Evolutionary conservation across 2,113 vertebrate species (phyloP).

Genomic region (Chionis minor): DNA sequence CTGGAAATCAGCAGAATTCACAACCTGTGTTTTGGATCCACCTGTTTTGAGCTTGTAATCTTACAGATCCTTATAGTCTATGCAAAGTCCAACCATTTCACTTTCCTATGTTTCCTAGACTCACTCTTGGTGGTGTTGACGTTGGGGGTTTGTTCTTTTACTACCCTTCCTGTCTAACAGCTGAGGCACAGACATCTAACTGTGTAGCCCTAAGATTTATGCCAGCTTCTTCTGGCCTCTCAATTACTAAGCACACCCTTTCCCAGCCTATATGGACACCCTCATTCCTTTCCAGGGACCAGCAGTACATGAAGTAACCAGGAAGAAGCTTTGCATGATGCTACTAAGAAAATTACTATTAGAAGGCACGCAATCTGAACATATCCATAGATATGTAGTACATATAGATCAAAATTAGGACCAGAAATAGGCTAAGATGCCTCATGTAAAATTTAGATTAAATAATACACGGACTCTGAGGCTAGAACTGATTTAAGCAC

Average conservation of each 20-base stretch:
- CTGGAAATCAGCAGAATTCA: not conserved
- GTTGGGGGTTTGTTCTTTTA: not conserved
- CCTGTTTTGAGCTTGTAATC: not conserved
- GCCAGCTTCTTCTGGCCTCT: not conserved
- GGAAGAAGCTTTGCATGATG: not conserved
- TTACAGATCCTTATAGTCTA: not conserved
- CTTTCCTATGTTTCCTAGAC: not conserved
- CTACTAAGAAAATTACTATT: not conserved
- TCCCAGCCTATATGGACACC: not conserved
- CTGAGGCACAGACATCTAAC: not conserved
- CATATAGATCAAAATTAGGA: not conserved
- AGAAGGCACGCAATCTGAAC: not conserved
- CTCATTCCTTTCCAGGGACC: not conserved
- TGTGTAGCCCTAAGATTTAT: not conserved
- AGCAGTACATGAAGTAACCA: not conserved
- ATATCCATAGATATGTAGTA: not conserved
- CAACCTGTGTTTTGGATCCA: not conserved
- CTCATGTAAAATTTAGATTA: not conserved
- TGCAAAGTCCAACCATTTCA: not conserved
- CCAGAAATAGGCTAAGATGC: not conserved
- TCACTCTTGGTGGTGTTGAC: not conserved
- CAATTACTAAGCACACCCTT: not conserved
- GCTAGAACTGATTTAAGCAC: not conserved
- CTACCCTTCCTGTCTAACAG: not conserved
- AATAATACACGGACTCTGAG: not conserved